Percentiles rank a stretch among this genome's conserved stretches.
These are phyloP conservation scores for Tolmerus cingulatus DNA, from an alignment of 2,888 invertebrate species.

Conservation along the genomic window DNA sequence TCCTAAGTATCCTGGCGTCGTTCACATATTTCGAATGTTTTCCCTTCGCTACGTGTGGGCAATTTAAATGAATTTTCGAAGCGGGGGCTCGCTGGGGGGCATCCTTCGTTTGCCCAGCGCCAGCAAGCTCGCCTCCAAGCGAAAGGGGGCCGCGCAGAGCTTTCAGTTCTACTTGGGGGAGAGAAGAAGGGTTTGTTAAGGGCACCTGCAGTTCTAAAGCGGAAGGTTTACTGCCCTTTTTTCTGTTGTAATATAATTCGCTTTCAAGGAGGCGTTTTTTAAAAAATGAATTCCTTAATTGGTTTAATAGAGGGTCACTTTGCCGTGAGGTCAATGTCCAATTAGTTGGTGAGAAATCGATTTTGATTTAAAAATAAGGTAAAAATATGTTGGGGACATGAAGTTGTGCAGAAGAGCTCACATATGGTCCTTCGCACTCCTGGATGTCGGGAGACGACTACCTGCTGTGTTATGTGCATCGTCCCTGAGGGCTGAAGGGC, in stretches of 20 bases:
- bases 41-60: not conserved
- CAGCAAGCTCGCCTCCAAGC: not conserved
- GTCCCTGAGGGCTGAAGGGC: not conserved
- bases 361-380: not conserved
- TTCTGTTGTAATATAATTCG: not conserved
- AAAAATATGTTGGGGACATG: not conserved
- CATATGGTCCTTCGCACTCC: not conserved
- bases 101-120: not conserved
- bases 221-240: not conserved
- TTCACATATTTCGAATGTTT: not conserved
- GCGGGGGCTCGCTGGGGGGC: not conserved
- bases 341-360: not conserved
- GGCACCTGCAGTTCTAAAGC: not conserved
- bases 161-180: not conserved
- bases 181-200: not conserved
- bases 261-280: not conserved
- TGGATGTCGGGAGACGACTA: not conserved
- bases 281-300: not conserved
- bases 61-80: not conserved
- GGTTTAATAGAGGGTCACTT: not conserved
- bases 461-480: not conserved
- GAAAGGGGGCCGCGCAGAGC: not conserved
- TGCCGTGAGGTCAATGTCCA: not conserved
- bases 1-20: not conserved
- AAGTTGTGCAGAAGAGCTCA: not conserved